A percentile compares a stretch with the other conserved stretches of the same genome.
phyloP scores from a whole-genome alignment of 2,888 invertebrate species.

The Lasioglossum figueresi region DNA sequence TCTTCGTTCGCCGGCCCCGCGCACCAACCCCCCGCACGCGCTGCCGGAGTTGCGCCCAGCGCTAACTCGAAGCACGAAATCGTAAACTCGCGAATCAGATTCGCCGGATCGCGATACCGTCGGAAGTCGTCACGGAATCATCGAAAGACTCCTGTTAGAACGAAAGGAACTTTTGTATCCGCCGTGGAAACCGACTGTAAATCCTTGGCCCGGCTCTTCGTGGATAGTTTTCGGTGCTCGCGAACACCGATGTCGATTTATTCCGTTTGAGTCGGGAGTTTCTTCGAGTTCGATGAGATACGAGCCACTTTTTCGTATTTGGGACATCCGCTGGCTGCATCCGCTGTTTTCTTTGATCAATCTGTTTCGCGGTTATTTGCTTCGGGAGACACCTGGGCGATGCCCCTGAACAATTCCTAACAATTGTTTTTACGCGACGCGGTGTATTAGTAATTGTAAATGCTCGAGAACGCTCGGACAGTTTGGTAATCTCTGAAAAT shows the following conservation, averaged over 20 bases:
- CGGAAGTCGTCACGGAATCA: slow-evolving; percentile 52
- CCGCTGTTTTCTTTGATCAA: neutral
- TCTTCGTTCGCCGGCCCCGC: slow-evolving; percentile 12
- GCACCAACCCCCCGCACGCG: neutral
- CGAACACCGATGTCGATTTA: neutral
- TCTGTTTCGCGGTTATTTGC: neutral
- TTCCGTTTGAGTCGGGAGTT: neutral
- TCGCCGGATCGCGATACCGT: slow-evolving; percentile 56
- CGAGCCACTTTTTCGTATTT: neutral
- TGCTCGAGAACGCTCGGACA: neutral
- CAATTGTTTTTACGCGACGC: neutral
- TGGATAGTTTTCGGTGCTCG: neutral
- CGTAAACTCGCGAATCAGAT: slow-evolving; percentile 69
- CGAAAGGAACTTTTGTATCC: slow-evolving; percentile 23
- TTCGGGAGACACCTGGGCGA: neutral
- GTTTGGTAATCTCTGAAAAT: neutral
- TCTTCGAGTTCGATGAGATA: neutral
- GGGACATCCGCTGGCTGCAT: neutral
- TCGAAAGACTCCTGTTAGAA: slow-evolving; percentile 54
- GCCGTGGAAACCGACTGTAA: slow-evolving; percentile 5
- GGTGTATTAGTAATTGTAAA: neutral
- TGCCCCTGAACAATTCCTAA: neutral
- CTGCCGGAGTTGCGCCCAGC: neutral
- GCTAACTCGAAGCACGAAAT: slow-evolving; percentile 57
- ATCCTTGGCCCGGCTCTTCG: slow-evolving; percentile 19